A percentile compares a stretch with the other conserved stretches of the same genome.
Evolutionary conservation across 2,888 invertebrate species (phyloP).

Genomic region (Cerceris ruficornis): DNA sequence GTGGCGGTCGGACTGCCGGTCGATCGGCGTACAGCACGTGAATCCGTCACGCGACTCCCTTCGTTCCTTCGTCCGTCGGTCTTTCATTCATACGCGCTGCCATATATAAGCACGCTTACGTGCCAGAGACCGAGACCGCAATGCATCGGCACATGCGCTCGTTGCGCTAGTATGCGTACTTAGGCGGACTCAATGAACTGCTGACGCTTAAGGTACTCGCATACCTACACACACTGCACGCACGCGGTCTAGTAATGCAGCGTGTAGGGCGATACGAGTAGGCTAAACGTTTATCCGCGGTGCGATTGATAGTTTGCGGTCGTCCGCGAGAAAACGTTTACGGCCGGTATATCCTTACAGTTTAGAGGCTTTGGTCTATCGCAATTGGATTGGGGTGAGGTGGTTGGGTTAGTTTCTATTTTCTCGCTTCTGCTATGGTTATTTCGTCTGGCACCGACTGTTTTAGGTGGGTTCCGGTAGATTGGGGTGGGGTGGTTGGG

Average conservation of each 20-base stretch:
- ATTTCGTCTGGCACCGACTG: too few species aligned
- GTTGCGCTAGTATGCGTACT: constrained; percentile 58
- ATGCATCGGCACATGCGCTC: constrained; percentile 55
- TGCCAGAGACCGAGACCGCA: constrained; percentile 33
- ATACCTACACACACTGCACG: not conserved
- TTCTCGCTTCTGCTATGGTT: too few species aligned
- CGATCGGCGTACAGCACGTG: constrained; percentile 59
- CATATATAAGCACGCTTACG: constrained; percentile 47
- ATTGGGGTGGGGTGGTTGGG: too few species aligned
- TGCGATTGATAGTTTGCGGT: constrained; percentile 51
- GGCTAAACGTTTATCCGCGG: constrained; percentile 20
- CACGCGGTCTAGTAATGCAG: constrained; percentile 28
- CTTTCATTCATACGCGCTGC: constrained; percentile 69
- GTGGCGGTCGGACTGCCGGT: constrained; percentile 12
- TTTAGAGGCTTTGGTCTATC: constrained; percentile 47
- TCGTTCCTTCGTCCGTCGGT: constrained; percentile 55
- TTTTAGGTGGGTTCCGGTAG: too few species aligned
- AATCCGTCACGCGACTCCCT: constrained; percentile 70
- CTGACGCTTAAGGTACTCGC: constrained; percentile 29
- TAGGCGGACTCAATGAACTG: constrained; percentile 58
- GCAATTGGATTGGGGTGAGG: not conserved
- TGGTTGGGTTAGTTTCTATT: too few species aligned
- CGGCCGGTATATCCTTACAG: constrained; percentile 21
- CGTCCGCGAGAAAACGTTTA: constrained; percentile 35
- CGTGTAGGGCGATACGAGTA: not conserved